Base-by-base conservation (phyloP, 2,113 vertebrate genomes). In the Salvator merianae region DNA sequence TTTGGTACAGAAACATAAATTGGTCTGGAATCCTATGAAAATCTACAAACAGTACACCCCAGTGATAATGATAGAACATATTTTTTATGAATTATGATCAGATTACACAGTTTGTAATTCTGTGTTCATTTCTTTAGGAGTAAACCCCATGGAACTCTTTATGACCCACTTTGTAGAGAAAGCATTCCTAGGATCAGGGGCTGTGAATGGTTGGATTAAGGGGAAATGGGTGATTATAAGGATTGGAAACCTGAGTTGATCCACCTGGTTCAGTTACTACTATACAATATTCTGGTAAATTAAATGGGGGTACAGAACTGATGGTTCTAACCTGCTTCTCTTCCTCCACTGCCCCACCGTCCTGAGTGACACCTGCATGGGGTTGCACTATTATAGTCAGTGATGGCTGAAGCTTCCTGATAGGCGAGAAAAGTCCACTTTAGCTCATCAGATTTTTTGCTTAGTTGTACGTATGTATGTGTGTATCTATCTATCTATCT, bases 401-500 rank as follows among this genome's bases (percentile, higher is more conserved):
- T 14, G 28, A 32, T 84, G 20, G 20, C 28, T 59, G 14, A 63
- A 14, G 50, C 71, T 71, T 62, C 50, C 14, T 24, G 70, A 28
- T 16, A 71, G 30, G 30, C 18, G 50, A 6, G 16, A 55, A 43
- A 36, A 68, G 5, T 20, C 32, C 14, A 43, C 13, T 47, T 7
- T 62, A 63, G 66, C 26, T 71, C 32, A 40, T 79, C 18, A 77
- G 82, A 83, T 75, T 84, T 71, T 63, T 80, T 28, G 82, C 4
- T 59, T 59, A 5, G 16, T 4, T 59, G 14, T 18, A 20, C n/a
- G n/a, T n/a, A n/a, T n/a, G n/a, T n/a, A n/a, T n/a, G n/a, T n/a
- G n/a, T n/a, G n/a, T n/a, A n/a, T n/a, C n/a, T n/a, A n/a, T n/a
- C n/a, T n/a, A n/a, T n/a, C n/a, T n/a, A n/a, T n/a, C n/a, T n/a